phyloP scores from a whole-genome alignment of 2,113 vertebrate genomes.

The Glaucidium brasilianum region DNA sequence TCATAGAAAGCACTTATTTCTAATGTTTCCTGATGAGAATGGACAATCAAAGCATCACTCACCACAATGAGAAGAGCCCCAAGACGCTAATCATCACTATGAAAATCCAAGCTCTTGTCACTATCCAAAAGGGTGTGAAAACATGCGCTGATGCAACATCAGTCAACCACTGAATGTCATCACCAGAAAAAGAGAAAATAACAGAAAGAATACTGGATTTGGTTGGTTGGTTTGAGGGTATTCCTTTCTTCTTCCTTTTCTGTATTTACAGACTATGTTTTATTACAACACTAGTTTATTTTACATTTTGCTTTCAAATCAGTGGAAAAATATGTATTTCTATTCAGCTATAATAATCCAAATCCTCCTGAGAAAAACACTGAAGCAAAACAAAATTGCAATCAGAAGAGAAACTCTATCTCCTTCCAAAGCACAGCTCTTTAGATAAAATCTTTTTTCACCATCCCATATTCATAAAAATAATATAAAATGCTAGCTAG shows the following conservation, averaged over 20 bases:
- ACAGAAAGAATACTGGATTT: background rate
- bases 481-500: background rate
- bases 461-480: background rate
- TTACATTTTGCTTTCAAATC: conserved; percentile 1
- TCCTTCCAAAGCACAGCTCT: background rate
- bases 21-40: background rate
- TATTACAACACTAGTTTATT: background rate
- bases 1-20: background rate
- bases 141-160: background rate
- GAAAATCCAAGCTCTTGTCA: background rate
- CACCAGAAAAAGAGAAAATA: background rate
- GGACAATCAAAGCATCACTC: conserved; percentile 6
- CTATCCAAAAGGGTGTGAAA: background rate
- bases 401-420: background rate
- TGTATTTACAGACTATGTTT: background rate
- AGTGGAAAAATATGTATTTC: background rate
- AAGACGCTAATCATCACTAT: background rate
- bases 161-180: background rate
- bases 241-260: background rate
- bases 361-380: background rate
- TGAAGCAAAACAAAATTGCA: background rate
- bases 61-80: background rate
- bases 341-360: background rate
- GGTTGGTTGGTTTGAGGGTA: background rate
- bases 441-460: background rate